A percentile compares a stretch with the other conserved stretches of the same genome.
These are phyloP conservation scores for Myiothlypis coronata DNA, from an alignment of 2,797 vertebrate genomes.

Conservation along the genomic window DNA sequence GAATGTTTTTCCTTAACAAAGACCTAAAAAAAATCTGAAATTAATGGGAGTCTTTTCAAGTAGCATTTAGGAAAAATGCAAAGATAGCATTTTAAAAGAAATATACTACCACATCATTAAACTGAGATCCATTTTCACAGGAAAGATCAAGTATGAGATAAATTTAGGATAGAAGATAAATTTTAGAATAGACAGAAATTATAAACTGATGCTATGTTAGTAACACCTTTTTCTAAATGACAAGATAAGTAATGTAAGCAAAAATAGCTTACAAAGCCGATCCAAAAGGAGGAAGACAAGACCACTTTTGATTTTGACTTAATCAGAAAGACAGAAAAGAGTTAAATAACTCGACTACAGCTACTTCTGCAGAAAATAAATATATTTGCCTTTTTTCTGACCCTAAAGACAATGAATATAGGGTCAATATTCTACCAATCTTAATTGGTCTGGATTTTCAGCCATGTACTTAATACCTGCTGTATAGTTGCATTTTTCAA, in stretches of 20 bases:
- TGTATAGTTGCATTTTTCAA: not conserved
- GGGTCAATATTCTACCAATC: not conserved
- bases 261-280: not conserved
- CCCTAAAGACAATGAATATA: not conserved
- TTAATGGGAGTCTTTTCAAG: not conserved
- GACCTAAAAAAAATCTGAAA: not conserved
- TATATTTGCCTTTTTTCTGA: not conserved
- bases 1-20: not conserved
- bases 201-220: not conserved
- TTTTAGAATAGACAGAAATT: not conserved
- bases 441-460: not conserved
- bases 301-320: not conserved
- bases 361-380: not conserved
- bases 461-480: not conserved
- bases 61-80: not conserved
- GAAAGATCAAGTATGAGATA: not conserved
- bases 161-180: not conserved
- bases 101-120: not conserved
- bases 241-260: not conserved
- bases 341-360: not conserved
- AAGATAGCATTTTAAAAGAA: not conserved
- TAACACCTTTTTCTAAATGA: not conserved
- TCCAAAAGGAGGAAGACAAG: not conserved
- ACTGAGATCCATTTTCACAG: not conserved
- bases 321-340: not conserved